Conservation (phyloP, 2,797 vertebrate species). For the Oryzias dopingdopingensis region DNA sequence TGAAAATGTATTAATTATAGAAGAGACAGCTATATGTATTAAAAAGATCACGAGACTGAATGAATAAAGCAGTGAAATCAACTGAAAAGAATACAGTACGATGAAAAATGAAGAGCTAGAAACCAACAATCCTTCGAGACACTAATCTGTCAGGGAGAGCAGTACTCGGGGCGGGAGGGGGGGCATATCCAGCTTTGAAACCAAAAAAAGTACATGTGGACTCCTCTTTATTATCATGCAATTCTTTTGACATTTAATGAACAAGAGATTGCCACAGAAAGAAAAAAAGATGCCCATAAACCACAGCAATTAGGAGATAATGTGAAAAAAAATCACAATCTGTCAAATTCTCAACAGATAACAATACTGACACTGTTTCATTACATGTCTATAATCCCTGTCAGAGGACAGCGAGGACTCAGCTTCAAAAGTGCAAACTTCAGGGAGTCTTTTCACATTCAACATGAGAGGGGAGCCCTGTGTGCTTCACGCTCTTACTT, state of each 20-base stretch:
- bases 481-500: conserved; percentile 50
- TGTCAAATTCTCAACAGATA: conserved; percentile 71
- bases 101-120: conserved; percentile 65
- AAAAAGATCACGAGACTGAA: conserved; percentile 76
- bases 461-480: conserved; percentile 40
- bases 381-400: conserved; percentile 74
- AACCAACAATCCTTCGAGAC: conserved; percentile 60
- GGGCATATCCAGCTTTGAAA: conserved; percentile 63
- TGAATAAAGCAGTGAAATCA: conserved; percentile 64
- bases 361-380: conserved; percentile 73
- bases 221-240: conserved; percentile 74
- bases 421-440: conserved; percentile 67
- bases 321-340: conserved; percentile 64
- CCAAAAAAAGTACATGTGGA: conserved; percentile 66
- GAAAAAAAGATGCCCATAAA: conserved; percentile 64
- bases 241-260: conserved; percentile 73
- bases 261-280: conserved; percentile 61
- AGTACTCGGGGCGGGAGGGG: conserved; percentile 34
- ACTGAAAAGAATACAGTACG: conserved; percentile 63
- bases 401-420: conserved; percentile 56
- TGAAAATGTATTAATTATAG: conserved; percentile 78
- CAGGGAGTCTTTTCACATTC: conserved; percentile 44
- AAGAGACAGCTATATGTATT: conserved; percentile 71
- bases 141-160: conserved; percentile 52
- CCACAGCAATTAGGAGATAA: conserved; percentile 72